Evolutionary conservation across 2,797 vertebrate genomes (phyloP).

Genomic region (Nyctibius grandis): DNA sequence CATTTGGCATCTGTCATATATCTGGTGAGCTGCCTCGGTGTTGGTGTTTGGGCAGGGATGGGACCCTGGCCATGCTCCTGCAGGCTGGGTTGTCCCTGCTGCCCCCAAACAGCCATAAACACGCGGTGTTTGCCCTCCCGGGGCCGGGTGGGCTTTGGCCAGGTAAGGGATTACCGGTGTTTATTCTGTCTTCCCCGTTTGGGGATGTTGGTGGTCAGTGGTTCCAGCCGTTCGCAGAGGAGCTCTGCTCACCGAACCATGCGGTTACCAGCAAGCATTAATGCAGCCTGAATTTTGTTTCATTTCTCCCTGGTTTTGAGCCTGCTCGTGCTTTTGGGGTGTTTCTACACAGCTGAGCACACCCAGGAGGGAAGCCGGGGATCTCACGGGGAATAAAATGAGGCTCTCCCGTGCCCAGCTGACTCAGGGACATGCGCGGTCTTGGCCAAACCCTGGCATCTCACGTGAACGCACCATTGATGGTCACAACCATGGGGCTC

Average conservation of each 20-base stretch:
- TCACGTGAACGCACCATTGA: fast-evolving
- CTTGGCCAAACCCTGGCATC: neutral
- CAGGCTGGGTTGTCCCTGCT: neutral
- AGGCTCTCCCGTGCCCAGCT: neutral
- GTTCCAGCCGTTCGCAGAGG: neutral
- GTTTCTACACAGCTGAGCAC: neutral
- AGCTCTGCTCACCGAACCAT: neutral
- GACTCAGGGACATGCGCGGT: fast-evolving
- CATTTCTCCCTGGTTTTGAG: neutral
- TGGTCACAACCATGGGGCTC: neutral
- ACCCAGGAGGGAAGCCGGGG: neutral
- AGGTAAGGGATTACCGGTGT: neutral
- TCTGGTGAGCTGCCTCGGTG: fast-evolving
- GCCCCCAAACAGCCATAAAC: neutral
- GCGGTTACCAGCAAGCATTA: neutral
- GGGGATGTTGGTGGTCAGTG: neutral
- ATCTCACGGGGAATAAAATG: neutral
- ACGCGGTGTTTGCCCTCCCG: neutral
- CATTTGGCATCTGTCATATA: fast-evolving
- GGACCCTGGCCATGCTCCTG: fast-evolving
- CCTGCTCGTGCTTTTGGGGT: fast-evolving
- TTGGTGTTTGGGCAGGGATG: neutral
- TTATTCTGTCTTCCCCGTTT: neutral
- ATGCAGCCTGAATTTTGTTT: neutral
- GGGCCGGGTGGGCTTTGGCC: neutral